phyloP scores from a whole-genome alignment of 2,888 invertebrate genomes.

The Cacoxenus indagator region DNA sequence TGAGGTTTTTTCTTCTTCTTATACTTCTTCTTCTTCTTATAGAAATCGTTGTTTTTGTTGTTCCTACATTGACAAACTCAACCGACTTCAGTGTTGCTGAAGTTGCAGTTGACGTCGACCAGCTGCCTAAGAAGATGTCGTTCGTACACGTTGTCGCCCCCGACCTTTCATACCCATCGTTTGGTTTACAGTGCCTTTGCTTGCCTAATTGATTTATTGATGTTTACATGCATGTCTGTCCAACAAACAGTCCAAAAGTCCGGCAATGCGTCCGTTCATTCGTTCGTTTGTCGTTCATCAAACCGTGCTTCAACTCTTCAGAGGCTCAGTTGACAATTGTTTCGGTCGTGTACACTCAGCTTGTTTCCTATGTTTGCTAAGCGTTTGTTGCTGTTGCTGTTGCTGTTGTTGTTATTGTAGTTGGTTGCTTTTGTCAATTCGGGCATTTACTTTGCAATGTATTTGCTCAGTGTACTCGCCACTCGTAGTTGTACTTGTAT shows the following conservation, averaged over 20 bases:
- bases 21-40: not conserved
- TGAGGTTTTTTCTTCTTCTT: not conserved
- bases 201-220: conserved; percentile 70
- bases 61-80: not conserved
- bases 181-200: conserved; percentile 55
- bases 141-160: not conserved
- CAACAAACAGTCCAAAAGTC: not conserved
- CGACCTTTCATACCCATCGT: conserved; percentile 27
- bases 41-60: not conserved
- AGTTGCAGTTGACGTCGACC: not conserved
- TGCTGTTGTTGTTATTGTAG: conserved; percentile 16
- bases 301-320: not conserved
- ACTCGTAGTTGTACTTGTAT: too few relatives aligned
- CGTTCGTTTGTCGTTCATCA: not conserved
- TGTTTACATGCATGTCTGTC: conserved; percentile 64
- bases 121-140: not conserved
- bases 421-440: conserved; percentile 17
- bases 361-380: not conserved
- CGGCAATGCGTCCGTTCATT: not conserved
- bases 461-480: conserved; percentile 8
- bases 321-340: not conserved
- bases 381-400: conserved; percentile 11
- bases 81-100: not conserved
- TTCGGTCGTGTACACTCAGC: conserved; percentile 4
- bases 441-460: conserved; percentile 12